Percentiles rank a stretch among this genome's conserved stretches.
These are phyloP conservation scores for Chymomyza fuscimana DNA, from an alignment of 2,888 invertebrate genomes.

Conservation along the genomic window DNA sequence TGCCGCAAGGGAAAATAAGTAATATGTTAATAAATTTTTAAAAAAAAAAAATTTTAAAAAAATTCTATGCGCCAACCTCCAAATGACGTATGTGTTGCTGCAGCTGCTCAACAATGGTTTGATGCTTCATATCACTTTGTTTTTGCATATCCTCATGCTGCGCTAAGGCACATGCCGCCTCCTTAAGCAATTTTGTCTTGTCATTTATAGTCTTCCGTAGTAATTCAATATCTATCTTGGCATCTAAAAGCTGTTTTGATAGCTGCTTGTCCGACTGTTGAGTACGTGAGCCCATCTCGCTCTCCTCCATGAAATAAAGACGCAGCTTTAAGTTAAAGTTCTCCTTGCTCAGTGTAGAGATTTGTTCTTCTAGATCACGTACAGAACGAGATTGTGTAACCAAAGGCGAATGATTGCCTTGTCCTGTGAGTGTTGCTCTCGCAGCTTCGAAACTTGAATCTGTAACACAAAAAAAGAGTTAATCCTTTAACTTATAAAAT, in stretches of 20 bases:
- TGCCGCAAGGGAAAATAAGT: not conserved
- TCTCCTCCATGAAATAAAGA: constrained; percentile 93
- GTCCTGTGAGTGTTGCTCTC: constrained; percentile 31
- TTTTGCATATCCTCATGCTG: constrained; percentile 85
- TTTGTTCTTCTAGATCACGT: constrained; percentile 94
- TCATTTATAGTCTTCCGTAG: constrained; percentile 88
- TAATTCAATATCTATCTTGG: constrained; percentile 88
- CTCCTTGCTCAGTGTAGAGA: constrained; percentile 90
- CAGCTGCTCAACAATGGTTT: constrained; percentile 76
- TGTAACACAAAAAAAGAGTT: constrained; percentile 4
- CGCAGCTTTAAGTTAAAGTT: constrained; percentile 95
- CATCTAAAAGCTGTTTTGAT: constrained; percentile 84
- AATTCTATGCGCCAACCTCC: constrained; percentile 57
- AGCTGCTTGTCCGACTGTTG: constrained; percentile 67
- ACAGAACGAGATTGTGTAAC: constrained; percentile 85
- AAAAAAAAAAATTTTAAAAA: not conserved
- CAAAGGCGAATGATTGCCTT: constrained; percentile 70
- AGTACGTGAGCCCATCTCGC: constrained; percentile 78
- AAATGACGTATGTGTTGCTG: constrained; percentile 76
- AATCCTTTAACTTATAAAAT: no score
- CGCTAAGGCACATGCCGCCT: constrained; percentile 91
- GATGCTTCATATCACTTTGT: constrained; percentile 78
- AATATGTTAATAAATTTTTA: not conserved
- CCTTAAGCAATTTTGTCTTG: constrained; percentile 91
- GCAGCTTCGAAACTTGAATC: constrained; percentile 57